Evolutionary conservation across 2,888 invertebrate species (phyloP).

Genomic region (Pelosia muscerda): DNA sequence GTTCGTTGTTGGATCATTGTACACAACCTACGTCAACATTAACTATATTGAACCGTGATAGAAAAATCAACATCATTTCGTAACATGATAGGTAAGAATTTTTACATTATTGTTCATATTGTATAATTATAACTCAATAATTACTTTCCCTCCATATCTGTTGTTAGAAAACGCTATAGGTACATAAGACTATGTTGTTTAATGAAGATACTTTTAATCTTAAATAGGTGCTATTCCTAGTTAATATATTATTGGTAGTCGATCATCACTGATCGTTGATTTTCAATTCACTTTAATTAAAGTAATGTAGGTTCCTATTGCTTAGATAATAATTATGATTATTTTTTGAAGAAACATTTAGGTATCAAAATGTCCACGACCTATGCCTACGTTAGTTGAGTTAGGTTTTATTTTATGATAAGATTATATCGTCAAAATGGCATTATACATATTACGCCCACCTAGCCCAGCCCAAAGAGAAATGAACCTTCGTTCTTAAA

Average conservation of each 20-base stretch:
- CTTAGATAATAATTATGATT: not conserved
- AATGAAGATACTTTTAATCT: not conserved
- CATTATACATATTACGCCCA: not conserved
- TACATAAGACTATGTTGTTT: not conserved
- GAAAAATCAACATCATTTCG: slow-evolving; percentile 67
- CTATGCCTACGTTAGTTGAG: not conserved
- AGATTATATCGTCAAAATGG: not conserved
- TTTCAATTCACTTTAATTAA: not conserved
- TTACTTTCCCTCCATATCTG: not conserved
- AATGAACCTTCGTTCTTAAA: not conserved
- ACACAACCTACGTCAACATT: slow-evolving; percentile 85
- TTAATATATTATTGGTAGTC: not conserved
- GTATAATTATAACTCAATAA: slow-evolving; percentile 8
- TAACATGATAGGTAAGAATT: slow-evolving; percentile 82
- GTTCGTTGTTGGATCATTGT: slow-evolving; percentile 58
- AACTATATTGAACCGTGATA: slow-evolving; percentile 76
- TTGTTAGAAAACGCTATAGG: slow-evolving; percentile 5
- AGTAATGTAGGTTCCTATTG: not conserved
- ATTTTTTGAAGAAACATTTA: not conserved
- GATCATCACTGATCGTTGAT: not conserved
- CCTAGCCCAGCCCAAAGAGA: not conserved
- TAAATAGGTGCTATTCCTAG: not conserved
- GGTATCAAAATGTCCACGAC: not conserved
- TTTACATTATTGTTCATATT: slow-evolving; percentile 34
- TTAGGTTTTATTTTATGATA: not conserved